Percentiles rank a stretch among this genome's conserved stretches.
Conservation (phyloP, 2,888 invertebrate genomes). For the Rhimphoctona megacephalus region DNA sequence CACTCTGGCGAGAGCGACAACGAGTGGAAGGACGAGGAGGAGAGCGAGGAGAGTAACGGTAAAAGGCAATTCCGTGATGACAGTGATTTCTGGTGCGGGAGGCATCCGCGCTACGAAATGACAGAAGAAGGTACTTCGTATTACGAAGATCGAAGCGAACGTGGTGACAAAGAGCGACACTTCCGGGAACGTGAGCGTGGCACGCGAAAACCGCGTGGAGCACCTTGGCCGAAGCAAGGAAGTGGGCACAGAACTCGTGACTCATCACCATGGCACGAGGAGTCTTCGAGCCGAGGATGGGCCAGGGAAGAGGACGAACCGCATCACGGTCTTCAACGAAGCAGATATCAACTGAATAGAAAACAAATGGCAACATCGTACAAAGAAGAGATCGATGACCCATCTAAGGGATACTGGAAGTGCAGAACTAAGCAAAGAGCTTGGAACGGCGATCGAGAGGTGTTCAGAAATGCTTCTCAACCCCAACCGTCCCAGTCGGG, state of each 20-base stretch:
- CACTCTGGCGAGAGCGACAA: constrained; percentile 85
- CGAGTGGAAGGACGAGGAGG: constrained; percentile 85
- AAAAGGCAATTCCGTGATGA: constrained; percentile 80
- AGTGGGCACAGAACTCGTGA: constrained; percentile 89
- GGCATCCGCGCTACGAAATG: constrained; percentile 77
- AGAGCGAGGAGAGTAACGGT: constrained; percentile 82
- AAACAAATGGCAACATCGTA: constrained; percentile 73
- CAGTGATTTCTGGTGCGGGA: constrained; percentile 82
- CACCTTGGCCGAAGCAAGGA: constrained; percentile 81
- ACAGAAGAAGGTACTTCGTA: constrained; percentile 76
- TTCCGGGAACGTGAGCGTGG: constrained; percentile 76
- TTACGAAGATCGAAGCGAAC: constrained; percentile 76
- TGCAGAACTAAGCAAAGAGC: constrained; percentile 78
- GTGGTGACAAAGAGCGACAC: constrained; percentile 78
- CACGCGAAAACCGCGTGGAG: constrained; percentile 78
- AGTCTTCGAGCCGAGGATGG: constrained; percentile 84
- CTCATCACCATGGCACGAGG: constrained; percentile 93
- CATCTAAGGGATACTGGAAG: constrained; percentile 81
- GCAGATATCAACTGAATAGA: constrained; percentile 77
- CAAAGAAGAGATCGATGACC: constrained; percentile 80
- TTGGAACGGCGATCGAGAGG: constrained; percentile 78
- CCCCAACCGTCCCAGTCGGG: constrained; percentile 28
- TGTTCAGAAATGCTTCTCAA: constrained; percentile 50
- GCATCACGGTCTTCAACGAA: constrained; percentile 53
- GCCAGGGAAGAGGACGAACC: constrained; percentile 81